Percentiles rank a stretch among this genome's conserved stretches.
Evolutionary conservation across 2,113 vertebrate genomes (phyloP).

Genomic region (Sprattus sprattus): DNA sequence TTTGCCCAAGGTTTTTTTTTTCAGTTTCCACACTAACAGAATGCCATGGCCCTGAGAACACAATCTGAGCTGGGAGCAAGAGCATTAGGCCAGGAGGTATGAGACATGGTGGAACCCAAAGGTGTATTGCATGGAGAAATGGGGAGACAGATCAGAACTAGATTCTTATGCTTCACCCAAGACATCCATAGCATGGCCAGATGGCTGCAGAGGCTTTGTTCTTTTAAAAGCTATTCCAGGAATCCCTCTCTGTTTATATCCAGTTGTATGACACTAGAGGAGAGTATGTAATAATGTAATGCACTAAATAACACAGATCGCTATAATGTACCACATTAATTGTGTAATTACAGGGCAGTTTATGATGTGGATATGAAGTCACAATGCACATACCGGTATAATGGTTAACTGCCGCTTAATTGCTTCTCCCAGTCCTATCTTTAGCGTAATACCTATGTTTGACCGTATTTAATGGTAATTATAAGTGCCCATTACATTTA

Average conservation of each 20-base stretch:
- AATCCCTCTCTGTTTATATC: neutral
- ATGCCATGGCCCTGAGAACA: neutral
- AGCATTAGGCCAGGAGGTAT: neutral
- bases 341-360: neutral
- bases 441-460: neutral
- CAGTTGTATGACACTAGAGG: neutral
- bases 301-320: neutral
- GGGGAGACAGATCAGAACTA: neutral
- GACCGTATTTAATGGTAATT: neutral
- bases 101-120: neutral
- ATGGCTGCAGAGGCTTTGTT: neutral
- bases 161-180: neutral
- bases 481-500: neutral
- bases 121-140: neutral
- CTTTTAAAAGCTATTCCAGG: neutral
- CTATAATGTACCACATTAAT: neutral
- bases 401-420: neutral
- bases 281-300: neutral
- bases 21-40: neutral
- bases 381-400: slow-evolving; percentile 14
- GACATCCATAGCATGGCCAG: neutral
- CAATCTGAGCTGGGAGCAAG: neutral
- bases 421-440: neutral
- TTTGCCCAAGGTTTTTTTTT: neutral
- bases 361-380: neutral